Evolutionary conservation across 2,113 vertebrate genomes (phyloP).

Genomic region (Percina caprodes): DNA sequence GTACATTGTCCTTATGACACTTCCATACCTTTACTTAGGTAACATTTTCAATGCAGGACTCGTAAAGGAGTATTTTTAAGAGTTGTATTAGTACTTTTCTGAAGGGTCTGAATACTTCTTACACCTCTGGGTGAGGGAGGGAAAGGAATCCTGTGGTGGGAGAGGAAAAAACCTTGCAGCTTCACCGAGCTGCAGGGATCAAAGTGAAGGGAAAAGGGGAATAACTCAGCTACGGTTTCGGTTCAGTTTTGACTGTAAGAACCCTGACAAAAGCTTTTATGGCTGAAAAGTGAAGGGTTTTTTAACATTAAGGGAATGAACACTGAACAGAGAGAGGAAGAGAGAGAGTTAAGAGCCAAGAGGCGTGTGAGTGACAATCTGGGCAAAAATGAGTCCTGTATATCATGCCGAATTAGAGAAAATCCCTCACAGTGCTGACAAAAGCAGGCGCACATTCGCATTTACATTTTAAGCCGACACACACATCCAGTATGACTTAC

Average conservation of each 20-base stretch:
- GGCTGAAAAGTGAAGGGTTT: constrained; percentile 52
- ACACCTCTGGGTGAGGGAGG: constrained; percentile 75
- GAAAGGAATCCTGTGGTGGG: neutral
- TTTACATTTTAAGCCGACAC: constrained; percentile 69
- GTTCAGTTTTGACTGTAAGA: constrained; percentile 58
- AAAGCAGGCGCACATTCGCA: constrained; percentile 65
- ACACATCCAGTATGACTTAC: constrained; percentile 45
- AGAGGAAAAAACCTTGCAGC: neutral
- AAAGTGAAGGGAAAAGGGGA: constrained; percentile 55
- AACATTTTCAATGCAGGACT: no score
- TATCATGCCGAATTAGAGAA: constrained; percentile 75
- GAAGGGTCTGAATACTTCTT: no score
- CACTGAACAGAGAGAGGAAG: constrained; percentile 21
- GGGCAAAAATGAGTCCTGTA: constrained; percentile 64
- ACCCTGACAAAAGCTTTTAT: constrained; percentile 68
- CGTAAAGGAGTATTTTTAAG: no score
- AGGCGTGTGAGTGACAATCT: constrained; percentile 67
- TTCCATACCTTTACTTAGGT: no score
- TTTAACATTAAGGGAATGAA: constrained; percentile 58
- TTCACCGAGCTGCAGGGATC: constrained; percentile 40
- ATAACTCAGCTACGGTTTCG: constrained; percentile 48
- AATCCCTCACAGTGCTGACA: constrained; percentile 73
- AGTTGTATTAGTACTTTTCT: no score
- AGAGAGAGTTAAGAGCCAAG: constrained; percentile 53
- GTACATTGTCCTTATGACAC: no score